phyloP scores from a whole-genome alignment of 2,797 vertebrate genomes.

The Hoplostethus mediterraneus region DNA sequence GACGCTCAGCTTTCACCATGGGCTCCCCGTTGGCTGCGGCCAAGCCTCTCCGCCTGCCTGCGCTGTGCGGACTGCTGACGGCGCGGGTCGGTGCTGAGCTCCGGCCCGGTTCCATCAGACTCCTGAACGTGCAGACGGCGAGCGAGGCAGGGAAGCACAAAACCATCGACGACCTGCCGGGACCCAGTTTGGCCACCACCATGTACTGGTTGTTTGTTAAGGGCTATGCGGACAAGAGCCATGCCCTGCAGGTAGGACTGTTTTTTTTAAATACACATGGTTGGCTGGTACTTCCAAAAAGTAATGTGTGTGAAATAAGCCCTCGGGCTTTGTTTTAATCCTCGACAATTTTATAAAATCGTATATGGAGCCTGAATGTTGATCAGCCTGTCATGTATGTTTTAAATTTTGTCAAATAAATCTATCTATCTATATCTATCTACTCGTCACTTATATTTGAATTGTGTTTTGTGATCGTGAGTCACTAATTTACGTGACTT shows the following conservation, averaged over 20 bases:
- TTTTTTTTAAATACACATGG: too few relatives aligned
- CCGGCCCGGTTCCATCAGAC: not conserved
- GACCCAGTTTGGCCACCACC: slow-evolving; percentile 71
- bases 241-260: slow-evolving; percentile 79
- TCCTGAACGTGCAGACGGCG: slow-evolving; percentile 44
- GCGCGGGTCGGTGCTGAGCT: not conserved
- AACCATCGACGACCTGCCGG: slow-evolving; percentile 79
- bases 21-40: not conserved
- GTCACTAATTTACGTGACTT: too few relatives aligned
- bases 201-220: slow-evolving; percentile 81
- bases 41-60: not conserved
- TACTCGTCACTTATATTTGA: too few relatives aligned
- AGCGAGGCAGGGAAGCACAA: slow-evolving; percentile 48
- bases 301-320: too few relatives aligned
- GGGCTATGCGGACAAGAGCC: slow-evolving; percentile 80
- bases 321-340: too few relatives aligned
- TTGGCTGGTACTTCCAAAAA: too few relatives aligned
- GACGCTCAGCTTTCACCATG: slow-evolving; percentile 25
- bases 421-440: too few relatives aligned
- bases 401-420: too few relatives aligned
- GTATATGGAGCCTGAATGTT: too few relatives aligned
- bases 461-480: too few relatives aligned
- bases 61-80: accelerated
- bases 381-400: too few relatives aligned
- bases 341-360: too few relatives aligned